Evolutionary conservation across 2,113 vertebrate genomes (phyloP), one percentile per base, ranked within the genome.

Genomic region (Hydropotes inermis): DNA sequence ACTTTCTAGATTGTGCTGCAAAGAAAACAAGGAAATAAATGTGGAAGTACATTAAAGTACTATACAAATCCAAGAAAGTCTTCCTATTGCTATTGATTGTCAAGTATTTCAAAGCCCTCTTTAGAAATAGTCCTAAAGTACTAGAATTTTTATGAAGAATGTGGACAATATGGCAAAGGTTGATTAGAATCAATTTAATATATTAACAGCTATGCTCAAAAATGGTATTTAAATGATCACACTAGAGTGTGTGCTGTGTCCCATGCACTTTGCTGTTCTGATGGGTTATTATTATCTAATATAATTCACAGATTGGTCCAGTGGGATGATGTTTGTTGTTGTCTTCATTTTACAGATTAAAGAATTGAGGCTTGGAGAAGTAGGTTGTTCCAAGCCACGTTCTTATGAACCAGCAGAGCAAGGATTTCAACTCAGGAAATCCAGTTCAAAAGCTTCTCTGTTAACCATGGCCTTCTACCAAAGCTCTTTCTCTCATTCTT

Each of bases 231-330:
- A 54, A 93, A 86, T 45, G 39, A 79, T 74, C 14, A 52, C 36
- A n/a, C 4, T 8, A 17, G 6, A 19, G 0, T 17, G 0, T 28
- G 2, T 7, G 9, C 39, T n/a, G 4, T 43, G n/a, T 55, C 64
- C 13, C 58, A 27, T 10, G 12, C 3, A 33, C 5, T 33, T 54
- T 25, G 10, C 12, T 70, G 1, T n/a, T 81, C 45, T 81, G 16
- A 15, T 88, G 11, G 4, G 1, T 54, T 90, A 36, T 36, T 3
- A 13, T 67, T 76, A 45, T 45, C 47, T 86, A 76, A 88, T 64
- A 50, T 85, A 79, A 90, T 45, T 79, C 2, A 33, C 5, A 88
- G n/a, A 8, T 39, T n/a, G 15, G 33, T 30, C 12, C 47, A n/a
- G 3, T 25, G 15, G 33, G 6, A 6, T 61, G n/a, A 21, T 3